phyloP scores from a whole-genome alignment of 1,140 invertebrate genomes.

The Drosophila nigromelanica region DNA sequence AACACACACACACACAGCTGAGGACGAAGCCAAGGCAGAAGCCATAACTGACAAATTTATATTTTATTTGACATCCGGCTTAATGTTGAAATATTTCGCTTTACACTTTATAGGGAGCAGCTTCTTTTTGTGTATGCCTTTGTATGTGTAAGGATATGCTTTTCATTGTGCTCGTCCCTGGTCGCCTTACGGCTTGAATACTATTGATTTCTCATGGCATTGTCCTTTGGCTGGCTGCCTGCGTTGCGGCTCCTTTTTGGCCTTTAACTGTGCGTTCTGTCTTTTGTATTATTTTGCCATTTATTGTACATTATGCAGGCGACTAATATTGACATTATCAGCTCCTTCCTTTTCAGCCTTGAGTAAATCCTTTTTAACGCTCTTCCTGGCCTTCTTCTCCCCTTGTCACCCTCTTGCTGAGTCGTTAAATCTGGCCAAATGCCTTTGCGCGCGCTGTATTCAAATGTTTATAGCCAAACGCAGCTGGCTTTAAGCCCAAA shows the following conservation, averaged over 20 bases:
- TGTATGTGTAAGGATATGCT: constrained; percentile 22
- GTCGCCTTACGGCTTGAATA: constrained; percentile 49
- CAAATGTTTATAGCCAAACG: constrained; percentile 1
- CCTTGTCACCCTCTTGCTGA: neutral
- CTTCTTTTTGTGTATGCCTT: constrained; percentile 12
- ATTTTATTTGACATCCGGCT: constrained; percentile 81
- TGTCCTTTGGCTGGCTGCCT: constrained; percentile 32
- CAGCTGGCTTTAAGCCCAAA: neutral
- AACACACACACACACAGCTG: constrained; percentile 1
- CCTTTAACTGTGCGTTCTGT: constrained; percentile 23
- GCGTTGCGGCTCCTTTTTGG: constrained; percentile 39
- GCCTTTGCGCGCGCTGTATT: neutral
- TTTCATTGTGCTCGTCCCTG: constrained; percentile 55
- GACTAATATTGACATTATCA: constrained; percentile 84
- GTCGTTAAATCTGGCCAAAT: constrained; percentile 25
- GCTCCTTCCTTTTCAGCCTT: constrained; percentile 48
- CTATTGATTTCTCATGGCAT: constrained; percentile 75
- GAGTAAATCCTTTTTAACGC: constrained; percentile 69
- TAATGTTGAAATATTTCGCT: constrained; percentile 67
- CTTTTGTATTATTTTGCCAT: constrained; percentile 83
- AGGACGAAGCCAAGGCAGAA: constrained; percentile 34
- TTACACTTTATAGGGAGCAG: constrained; percentile 40
- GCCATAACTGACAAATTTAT: constrained; percentile 83
- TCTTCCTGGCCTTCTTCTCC: neutral
- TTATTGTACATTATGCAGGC: constrained; percentile 83